Conservation (phyloP, 2,797 vertebrate genomes). For the Poecile montanus region DNA sequence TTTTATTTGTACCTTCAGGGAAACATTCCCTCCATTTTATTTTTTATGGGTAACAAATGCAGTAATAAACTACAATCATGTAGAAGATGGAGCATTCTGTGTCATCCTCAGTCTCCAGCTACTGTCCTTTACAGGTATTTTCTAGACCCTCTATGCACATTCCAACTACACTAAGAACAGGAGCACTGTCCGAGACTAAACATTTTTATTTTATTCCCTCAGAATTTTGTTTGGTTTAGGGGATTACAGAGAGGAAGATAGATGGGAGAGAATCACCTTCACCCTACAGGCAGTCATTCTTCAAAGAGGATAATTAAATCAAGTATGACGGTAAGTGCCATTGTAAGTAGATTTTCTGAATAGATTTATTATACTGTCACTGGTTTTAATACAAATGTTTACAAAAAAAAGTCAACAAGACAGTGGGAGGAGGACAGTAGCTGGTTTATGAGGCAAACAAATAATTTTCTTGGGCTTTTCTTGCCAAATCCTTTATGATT, state of each 20-base stretch:
- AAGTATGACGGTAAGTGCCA: conserved; percentile 6
- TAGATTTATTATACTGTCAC: conserved; percentile 10
- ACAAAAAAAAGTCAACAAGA: not conserved
- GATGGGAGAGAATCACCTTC: conserved; percentile 1
- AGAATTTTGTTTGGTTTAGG: conserved; percentile 13
- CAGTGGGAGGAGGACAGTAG: not conserved
- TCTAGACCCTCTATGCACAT: not conserved
- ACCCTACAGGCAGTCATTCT: not conserved
- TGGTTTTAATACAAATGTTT: conserved; percentile 12
- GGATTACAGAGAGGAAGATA: not conserved
- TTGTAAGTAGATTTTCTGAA: conserved; percentile 12
- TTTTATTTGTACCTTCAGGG: not conserved
- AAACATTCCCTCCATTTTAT: not conserved
- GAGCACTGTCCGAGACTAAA: not conserved
- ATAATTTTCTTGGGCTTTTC: not conserved
- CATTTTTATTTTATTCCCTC: not conserved
- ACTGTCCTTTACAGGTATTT: conserved; percentile 7
- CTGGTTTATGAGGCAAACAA: not conserved
- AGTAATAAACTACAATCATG: not conserved
- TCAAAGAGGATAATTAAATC: conserved; percentile 2
- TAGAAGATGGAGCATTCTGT: not conserved
- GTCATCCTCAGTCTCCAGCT: not conserved
- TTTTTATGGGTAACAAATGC: not conserved
- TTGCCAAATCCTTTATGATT: not conserved
- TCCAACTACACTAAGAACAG: not conserved